Conservation (phyloP, 2,888 invertebrate species). For the Julus scanicus region DNA sequence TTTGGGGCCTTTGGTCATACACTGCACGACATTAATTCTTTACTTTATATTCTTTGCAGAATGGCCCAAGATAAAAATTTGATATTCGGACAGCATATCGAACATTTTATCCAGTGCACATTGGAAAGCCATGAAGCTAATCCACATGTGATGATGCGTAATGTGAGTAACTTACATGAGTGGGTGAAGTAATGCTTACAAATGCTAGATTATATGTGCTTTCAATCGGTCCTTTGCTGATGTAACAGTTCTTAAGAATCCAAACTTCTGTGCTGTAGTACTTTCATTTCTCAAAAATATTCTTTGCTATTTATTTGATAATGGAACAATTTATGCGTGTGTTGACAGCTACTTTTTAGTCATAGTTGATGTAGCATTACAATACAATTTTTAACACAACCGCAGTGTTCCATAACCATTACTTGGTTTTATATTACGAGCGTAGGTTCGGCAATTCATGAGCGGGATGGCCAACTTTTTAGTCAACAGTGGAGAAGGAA, state of each 20-base stretch:
- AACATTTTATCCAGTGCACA: constrained; percentile 93
- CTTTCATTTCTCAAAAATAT: too few relatives aligned
- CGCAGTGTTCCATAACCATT: background rate
- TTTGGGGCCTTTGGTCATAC: background rate
- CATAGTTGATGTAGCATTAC: too few relatives aligned
- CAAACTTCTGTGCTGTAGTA: too few relatives aligned
- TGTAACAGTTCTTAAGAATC: too few relatives aligned
- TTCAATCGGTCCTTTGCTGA: too few relatives aligned
- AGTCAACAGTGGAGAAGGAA: constrained; percentile 93
- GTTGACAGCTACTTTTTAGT: too few relatives aligned
- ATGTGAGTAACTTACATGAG: constrained; percentile 64
- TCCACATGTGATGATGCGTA: constrained; percentile 78
- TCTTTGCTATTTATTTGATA: too few relatives aligned
- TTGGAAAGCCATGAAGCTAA: constrained; percentile 88
- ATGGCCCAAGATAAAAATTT: constrained; percentile 86
- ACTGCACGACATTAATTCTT: background rate
- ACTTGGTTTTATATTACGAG: background rate
- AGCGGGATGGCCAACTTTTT: constrained; percentile 98
- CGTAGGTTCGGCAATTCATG: constrained; percentile 89
- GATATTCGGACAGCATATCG: constrained; percentile 91
- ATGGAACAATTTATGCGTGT: too few relatives aligned
- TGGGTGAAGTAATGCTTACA: too few relatives aligned
- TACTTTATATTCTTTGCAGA: constrained; percentile 57
- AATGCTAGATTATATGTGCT: too few relatives aligned
- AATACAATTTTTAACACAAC: too few relatives aligned